Evolutionary conservation across 1,140 invertebrate species (phyloP), one percentile per base, ranked within the genome.

Genomic region (Chrysomallon squamiferum): DNA sequence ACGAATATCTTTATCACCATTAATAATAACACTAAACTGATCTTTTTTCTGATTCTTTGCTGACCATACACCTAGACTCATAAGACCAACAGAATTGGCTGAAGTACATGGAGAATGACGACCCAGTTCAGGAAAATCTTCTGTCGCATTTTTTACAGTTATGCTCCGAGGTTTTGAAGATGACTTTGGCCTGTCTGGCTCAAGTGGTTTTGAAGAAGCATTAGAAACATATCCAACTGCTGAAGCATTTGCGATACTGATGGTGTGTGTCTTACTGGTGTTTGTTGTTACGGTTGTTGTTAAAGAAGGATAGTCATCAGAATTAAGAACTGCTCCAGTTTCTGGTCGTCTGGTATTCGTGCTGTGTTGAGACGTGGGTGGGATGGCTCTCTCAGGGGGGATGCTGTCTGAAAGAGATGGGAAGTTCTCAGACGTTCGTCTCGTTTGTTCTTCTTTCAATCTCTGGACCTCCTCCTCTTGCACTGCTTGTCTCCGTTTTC

Each of bases 121-220:
- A 29, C 74, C 79, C 41, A 86, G 66, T 15, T 71, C 69, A 3
- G 85, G 85, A 72, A 86, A 86, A 54, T 86, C 84, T 69, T 75
- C 69, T n/a, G 73, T 73, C 70, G 69, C 65, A 27, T 27, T n/a
- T 29, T 38, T 38, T 38, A 38, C 15, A 7, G 35, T 5, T 15
- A 38, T 15, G 35, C 15, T 38, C n/a, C n/a, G n/a, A n/a, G n/a
- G n/a, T n/a, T 38, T 38, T 38, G 5, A 5, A 38, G 5, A 38
- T 7, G 6, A 5, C 15, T 38, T 38, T 7, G 35, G 6, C 15
- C 35, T 38, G 35, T 15, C 15, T 38, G 35, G 15, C 15, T 5
- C 15, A 38, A 7, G 5, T 15, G 35, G 35, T 38, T 15, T 38
- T 38, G 35, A 38, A 38, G 35, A 38, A 5, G 15, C 15, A 38